Conservation (phyloP, 2,888 invertebrate genomes). For the Pammene aurita region DNA sequence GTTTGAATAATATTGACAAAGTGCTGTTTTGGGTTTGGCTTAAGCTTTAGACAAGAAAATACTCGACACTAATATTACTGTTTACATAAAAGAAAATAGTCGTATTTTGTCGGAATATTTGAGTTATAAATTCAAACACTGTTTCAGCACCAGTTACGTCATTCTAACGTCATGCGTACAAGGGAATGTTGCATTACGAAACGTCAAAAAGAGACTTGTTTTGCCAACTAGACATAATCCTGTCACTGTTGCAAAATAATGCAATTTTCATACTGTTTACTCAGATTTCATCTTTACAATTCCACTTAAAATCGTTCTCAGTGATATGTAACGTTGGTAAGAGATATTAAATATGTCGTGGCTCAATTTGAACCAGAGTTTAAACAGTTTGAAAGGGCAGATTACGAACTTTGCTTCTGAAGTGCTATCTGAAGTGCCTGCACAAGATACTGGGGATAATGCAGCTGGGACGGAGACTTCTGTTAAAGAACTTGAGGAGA, state of each 20-base stretch:
- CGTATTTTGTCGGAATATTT: no score
- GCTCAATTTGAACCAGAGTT: slow-evolving; percentile 86
- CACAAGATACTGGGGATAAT: slow-evolving; percentile 69
- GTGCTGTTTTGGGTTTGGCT: no score
- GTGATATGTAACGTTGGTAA: slow-evolving; percentile 65
- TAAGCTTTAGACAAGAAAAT: no score
- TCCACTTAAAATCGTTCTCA: slow-evolving; percentile 51
- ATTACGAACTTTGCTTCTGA: slow-evolving; percentile 94
- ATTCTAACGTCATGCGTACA: slow-evolving; percentile 22
- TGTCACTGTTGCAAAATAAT: slow-evolving; percentile 77
- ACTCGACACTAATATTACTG: no score
- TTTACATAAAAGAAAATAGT: no score
- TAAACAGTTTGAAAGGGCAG: slow-evolving; percentile 91
- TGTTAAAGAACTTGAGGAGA: slow-evolving; percentile 80
- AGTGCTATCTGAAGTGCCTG: slow-evolving; percentile 90
- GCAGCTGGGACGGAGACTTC: slow-evolving; percentile 53
- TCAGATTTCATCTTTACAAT: slow-evolving; percentile 54
- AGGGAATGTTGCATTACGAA: slow-evolving; percentile 45
- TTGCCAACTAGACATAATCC: slow-evolving; percentile 81
- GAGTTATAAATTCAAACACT: background rate
- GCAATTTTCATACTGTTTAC: slow-evolving; percentile 77
- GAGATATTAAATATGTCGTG: slow-evolving; percentile 83
- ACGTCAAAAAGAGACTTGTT: slow-evolving; percentile 64
- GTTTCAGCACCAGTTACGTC: slow-evolving; percentile 2
- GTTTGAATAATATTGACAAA: no score